Conservation (phyloP, 2,888 invertebrate species). For the Argynnis bischoffii region DNA sequence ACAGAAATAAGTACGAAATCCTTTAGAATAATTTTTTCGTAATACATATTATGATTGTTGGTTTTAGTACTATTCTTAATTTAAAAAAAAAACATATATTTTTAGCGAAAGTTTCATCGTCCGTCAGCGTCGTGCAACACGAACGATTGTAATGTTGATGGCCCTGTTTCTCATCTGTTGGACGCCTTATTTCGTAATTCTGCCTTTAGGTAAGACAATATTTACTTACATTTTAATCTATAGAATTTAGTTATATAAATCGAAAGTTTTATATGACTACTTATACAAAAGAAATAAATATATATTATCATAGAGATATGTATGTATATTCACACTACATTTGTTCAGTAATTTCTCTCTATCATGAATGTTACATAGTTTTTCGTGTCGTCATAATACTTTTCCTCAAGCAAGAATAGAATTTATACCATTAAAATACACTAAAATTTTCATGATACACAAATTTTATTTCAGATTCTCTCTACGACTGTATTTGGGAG, state of each 20-base stretch:
- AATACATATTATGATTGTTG: not conserved
- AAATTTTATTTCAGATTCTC: constrained; percentile 59
- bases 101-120: constrained; percentile 52
- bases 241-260: not conserved
- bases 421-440: not conserved
- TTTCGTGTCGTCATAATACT: too few species aligned
- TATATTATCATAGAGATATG: too few species aligned
- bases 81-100: not conserved
- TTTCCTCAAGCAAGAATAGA: too few species aligned
- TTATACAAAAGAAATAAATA: too few species aligned
- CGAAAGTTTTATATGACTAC: too few species aligned
- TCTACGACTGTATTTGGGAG: constrained; percentile 77
- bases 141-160: constrained; percentile 85
- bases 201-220: constrained; percentile 75
- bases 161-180: constrained; percentile 85
- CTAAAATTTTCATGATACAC: not conserved
- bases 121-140: constrained; percentile 85
- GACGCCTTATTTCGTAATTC: constrained; percentile 86
- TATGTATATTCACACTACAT: too few species aligned
- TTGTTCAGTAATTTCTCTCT: too few species aligned
- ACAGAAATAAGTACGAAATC: too few species aligned
- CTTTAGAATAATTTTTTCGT: too few species aligned
- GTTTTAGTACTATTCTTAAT: too few species aligned
- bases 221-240: not conserved
- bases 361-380: too few species aligned